These are phyloP conservation scores for Phycodurus eques DNA, from an alignment of 2,113 vertebrate species.

Conservation along the genomic window DNA sequence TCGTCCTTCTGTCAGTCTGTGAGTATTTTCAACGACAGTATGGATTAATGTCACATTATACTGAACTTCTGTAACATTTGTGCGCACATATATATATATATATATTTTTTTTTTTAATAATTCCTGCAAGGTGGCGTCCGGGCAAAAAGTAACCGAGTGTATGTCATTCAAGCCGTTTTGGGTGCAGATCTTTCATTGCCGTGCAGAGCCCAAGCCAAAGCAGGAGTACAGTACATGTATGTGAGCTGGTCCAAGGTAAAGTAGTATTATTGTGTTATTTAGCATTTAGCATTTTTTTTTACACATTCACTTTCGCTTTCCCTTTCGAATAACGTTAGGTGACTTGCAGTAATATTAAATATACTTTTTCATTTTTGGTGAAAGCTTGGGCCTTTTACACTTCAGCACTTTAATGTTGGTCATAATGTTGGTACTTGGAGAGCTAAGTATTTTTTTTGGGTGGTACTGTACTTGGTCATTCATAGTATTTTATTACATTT, in stretches of 20 bases:
- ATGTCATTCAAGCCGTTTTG: rapidly evolving
- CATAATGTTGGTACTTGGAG: no score
- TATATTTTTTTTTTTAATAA: not conserved
- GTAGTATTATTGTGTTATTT: not conserved
- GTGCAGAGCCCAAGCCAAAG: constrained; percentile 18
- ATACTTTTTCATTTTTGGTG: no score
- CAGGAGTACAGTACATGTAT: constrained; percentile 41
- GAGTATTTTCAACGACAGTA: not conserved
- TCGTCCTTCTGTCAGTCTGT: not conserved
- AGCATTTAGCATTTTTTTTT: not conserved
- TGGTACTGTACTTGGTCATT: no score
- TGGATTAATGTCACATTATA: no score
- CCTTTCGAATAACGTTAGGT: no score
- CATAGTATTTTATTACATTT: no score
- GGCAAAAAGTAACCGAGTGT: rapidly evolving
- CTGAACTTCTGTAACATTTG: not conserved
- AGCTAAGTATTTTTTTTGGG: no score
- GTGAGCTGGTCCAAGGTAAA: constrained; percentile 73
- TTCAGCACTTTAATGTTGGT: no score
- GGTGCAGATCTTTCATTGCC: constrained; percentile 8
- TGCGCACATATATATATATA: no score
- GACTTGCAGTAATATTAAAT: no score
- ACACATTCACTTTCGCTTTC: not conserved
- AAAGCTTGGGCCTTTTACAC: no score
- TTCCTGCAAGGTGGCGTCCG: not conserved